These are phyloP conservation scores for Cephalopachus bancanus DNA, from an alignment of 2,797 vertebrate genomes.

Conservation along the genomic window DNA sequence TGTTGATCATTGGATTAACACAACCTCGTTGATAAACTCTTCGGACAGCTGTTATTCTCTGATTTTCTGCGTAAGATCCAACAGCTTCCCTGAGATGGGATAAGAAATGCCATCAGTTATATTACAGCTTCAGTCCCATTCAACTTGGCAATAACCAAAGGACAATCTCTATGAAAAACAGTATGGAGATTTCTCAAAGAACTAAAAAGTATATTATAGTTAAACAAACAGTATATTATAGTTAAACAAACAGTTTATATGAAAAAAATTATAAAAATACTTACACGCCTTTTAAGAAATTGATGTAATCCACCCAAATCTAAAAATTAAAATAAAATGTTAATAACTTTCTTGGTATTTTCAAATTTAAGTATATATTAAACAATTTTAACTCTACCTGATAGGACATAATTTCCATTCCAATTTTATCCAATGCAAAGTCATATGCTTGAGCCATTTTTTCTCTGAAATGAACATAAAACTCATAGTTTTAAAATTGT, in stretches of 20 bases:
- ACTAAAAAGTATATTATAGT: constrained; percentile 58
- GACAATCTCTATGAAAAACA: background rate
- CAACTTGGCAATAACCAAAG: background rate
- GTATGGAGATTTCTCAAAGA: background rate
- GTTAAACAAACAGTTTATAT: constrained; percentile 77
- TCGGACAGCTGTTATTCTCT: constrained; percentile 98
- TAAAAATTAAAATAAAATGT: constrained; percentile 89
- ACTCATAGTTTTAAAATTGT: background rate
- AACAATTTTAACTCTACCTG: constrained; percentile 91
- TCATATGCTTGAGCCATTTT: constrained; percentile 99
- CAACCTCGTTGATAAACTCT: constrained; percentile 99
- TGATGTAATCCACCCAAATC: constrained; percentile 99
- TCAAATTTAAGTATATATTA: constrained; percentile 68
- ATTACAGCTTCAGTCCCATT: constrained; percentile 1
- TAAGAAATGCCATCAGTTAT: constrained; percentile 82
- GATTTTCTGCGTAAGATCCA: constrained; percentile 99
- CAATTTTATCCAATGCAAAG: constrained; percentile 99
- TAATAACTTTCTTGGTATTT: constrained; percentile 80
- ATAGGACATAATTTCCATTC: constrained; percentile 99
- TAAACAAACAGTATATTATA: constrained; percentile 80
- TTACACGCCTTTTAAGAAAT: constrained; percentile 99
- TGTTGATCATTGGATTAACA: constrained; percentile 99
- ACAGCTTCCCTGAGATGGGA: constrained; percentile 94
- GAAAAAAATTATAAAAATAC: constrained; percentile 87
- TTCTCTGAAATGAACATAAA: constrained; percentile 91